Evolutionary conservation across 2,113 vertebrate genomes (phyloP), one percentile per base, ranked within the genome.

Genomic region (Urocolius indicus): DNA sequence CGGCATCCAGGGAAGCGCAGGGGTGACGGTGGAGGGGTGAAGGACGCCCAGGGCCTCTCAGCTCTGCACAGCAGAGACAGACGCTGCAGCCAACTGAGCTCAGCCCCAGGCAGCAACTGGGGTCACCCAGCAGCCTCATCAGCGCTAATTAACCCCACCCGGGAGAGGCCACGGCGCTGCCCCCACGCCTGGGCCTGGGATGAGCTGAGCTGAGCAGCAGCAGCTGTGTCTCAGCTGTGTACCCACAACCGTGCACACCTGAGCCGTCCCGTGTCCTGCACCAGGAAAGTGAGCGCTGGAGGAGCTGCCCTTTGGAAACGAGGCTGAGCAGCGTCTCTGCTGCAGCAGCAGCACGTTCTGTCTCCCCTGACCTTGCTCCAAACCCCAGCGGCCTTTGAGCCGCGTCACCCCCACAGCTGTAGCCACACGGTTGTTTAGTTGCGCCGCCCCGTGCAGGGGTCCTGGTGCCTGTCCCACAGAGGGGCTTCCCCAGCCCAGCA

Each of bases 21-120:
- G 4, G n/a, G 5, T 0, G 13, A 12, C 0, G 10, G 22, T 0
- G 1, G 2, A 5, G 18, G 12, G 0, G 6, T 0, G 0, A 13
- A 9, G 23, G 14, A 13, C 1, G 2, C 24, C 3, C 9, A 1
- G 20, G 9, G 38, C 21, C 16, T 13, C 14, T 0, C 0, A 6
- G 46, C 11, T 72, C 48, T 16, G 16, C n/a, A 3, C 13, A 4
- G 0, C 17, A 11, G 48, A 11, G 2, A 4, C 0, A 11, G 2
- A 4, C 0, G 1, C 20, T 9, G 14, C 7, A 1, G 36, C 22
- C 46, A n/a, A 41, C 3, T 0, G 0, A 62, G n/a, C 51, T 15
- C 16, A 2, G 5, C 19, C 11, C 27, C 0, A 0, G 34, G 12
- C 21, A 10, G 52, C 59, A 3, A n/a, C 55, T 12, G 48, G 24